Percentiles rank a stretch among this genome's conserved stretches.
phyloP scores from a whole-genome alignment of 92 coral and sea anemone genomes.

The Palythoa grandis region DNA sequence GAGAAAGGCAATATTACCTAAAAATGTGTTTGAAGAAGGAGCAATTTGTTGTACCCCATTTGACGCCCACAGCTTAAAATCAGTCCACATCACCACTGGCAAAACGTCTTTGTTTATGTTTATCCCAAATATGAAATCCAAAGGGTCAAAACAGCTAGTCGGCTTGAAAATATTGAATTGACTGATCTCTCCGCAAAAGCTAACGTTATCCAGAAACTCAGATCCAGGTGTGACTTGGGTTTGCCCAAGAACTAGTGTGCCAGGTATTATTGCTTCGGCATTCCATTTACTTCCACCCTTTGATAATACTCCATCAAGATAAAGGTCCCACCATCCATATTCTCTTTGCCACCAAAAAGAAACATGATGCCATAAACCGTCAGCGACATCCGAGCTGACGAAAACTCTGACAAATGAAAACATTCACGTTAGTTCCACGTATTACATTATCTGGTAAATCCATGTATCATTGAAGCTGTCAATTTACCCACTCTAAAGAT shows the following conservation, averaged over 20 bases:
- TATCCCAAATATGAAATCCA: neutral
- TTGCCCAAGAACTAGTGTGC: constrained; percentile 9
- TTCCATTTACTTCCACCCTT: neutral
- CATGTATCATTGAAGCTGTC: too few relatives aligned
- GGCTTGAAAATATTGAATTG: neutral
- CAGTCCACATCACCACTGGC: constrained; percentile 6
- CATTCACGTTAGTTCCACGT: neutral
- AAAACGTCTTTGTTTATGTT: neutral
- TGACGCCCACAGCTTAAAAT: constrained; percentile 14
- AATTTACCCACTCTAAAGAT: too few relatives aligned
- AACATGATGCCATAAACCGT: constrained; percentile 24
- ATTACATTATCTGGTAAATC: neutral
- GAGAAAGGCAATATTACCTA: constrained; percentile 14
- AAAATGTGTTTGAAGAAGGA: constrained; percentile 19
- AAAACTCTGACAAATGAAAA: neutral
- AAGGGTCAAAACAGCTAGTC: neutral
- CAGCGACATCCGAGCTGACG: neutral
- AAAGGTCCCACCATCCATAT: neutral
- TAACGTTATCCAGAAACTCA: constrained; percentile 1
- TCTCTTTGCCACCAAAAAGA: neutral
- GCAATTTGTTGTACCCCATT: neutral
- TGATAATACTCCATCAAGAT: neutral
- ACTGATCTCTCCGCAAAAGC: constrained; percentile 38
- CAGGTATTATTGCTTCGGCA: neutral
- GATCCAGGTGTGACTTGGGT: neutral